Base-by-base conservation (phyloP, 2,888 invertebrate genomes). In the Koerneria pararmatus region DNA sequence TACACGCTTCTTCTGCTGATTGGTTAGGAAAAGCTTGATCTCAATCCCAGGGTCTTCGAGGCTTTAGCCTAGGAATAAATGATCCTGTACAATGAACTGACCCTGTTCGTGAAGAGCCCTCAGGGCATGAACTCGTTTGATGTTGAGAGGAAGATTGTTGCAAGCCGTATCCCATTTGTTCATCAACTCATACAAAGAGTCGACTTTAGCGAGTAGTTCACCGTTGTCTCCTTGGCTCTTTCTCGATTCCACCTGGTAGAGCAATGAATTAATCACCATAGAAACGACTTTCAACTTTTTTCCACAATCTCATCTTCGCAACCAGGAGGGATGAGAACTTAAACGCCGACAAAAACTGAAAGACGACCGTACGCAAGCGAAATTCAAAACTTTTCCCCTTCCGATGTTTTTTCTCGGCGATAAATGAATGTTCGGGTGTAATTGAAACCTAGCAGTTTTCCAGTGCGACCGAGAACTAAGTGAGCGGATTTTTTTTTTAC, bases 51-150 rank as follows among this genome's bases (percentile, higher is more conserved):
- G n/a, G n/a, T n/a, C n/a, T n/a, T n/a, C n/a, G n/a, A n/a, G n/a
- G n/a, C n/a, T 51, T 11, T 57, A 37, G 8, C 19, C 27, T 15
- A 37, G 4, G 24, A 37, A 19, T 24, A 34, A 6, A n/a, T 35
- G 37, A 4, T n/a, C 29, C 19, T 6, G 8, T 19, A 6, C 32
- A n/a, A 46, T 19, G 4, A 27, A 32, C 19, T 27, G 11, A 72
- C 72, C 69, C 64, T 76, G 76, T 64, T 76, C 76, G 62, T 76
- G 76, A 19, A 76, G 68, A 32, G 70, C 65, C 51, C 70, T 71
- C 49, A 76, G 59, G 4, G 74, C 66, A 29, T 76, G 74, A 11
- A 76, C 67, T 57, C 73, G 72, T 51, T 74, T 76, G 35, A 74
- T 71, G 58, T 72, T 74, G 34, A 69, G 69, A n/a, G 74, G 73